Conservation (phyloP, 2,888 invertebrate genomes). For the Campoletis raptor region DNA sequence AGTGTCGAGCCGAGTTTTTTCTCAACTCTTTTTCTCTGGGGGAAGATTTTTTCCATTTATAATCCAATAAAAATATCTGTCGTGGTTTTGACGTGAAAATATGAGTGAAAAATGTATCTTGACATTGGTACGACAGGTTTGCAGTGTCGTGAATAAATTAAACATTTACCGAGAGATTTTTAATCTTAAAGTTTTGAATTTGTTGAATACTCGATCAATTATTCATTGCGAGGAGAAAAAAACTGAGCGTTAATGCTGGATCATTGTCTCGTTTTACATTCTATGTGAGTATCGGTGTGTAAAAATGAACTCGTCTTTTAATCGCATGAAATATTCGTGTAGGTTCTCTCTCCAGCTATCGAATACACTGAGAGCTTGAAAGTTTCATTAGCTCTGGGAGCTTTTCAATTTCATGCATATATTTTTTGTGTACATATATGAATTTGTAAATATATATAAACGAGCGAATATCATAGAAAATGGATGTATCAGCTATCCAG, state of each 20-base stretch:
- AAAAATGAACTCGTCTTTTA: background rate
- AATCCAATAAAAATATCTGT: background rate
- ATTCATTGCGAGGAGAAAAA: background rate
- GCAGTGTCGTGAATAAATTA: background rate
- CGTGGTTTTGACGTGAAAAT: background rate
- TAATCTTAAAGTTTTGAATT: background rate
- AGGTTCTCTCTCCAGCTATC: background rate
- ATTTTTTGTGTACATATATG: background rate
- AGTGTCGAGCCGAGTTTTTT: background rate
- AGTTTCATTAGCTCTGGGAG: slow-evolving; percentile 3
- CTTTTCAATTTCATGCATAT: slow-evolving; percentile 3
- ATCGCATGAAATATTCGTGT: background rate
- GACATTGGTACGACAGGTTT: background rate
- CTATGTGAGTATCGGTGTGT: background rate
- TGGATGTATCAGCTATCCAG: slow-evolving; percentile 32
- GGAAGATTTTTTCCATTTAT: background rate
- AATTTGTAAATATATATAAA: background rate
- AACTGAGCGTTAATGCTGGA: background rate
- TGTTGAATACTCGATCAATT: background rate
- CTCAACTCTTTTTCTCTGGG: background rate
- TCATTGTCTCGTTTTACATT: background rate
- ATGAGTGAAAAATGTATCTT: background rate
- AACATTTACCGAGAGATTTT: background rate
- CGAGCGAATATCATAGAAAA: slow-evolving; percentile 44
- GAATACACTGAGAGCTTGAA: background rate